A percentile compares a stretch with the other conserved stretches of the same genome.
Conservation (phyloP, 2,113 vertebrate species). For the Oriolus oriolus region DNA sequence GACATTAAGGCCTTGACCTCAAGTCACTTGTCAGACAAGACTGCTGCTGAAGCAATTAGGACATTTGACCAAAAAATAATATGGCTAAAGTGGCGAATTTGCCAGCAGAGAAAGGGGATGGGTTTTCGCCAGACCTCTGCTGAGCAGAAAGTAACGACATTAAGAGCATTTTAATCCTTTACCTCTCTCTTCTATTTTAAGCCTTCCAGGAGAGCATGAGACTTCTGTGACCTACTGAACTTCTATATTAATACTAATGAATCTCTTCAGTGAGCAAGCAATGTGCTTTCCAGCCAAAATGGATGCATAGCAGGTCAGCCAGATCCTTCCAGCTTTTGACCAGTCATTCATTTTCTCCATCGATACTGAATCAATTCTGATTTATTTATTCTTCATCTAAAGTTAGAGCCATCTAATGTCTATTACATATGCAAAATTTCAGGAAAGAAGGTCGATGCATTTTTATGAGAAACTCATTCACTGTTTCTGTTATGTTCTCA, state of each 20-base stretch:
- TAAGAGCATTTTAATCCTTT: slow-evolving; percentile 6
- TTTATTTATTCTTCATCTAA: neutral
- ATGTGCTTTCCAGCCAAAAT: neutral
- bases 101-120: neutral
- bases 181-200: slow-evolving; percentile 10
- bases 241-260: slow-evolving; percentile 34
- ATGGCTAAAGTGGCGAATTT: neutral
- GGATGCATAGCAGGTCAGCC: neutral
- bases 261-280: neutral
- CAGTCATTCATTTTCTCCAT: neutral
- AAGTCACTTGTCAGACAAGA: neutral
- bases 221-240: slow-evolving; percentile 42
- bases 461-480: neutral
- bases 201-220: neutral
- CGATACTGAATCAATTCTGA: neutral
- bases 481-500: neutral
- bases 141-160: neutral
- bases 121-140: neutral
- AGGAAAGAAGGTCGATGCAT: neutral
- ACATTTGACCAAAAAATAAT: neutral
- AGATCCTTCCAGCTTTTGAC: neutral
- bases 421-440: neutral
- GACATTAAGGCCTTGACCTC: neutral
- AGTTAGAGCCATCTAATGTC: neutral
- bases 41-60: neutral